Conservation (phyloP, 2,113 vertebrate species). For the Atractosteus spatula region DNA sequence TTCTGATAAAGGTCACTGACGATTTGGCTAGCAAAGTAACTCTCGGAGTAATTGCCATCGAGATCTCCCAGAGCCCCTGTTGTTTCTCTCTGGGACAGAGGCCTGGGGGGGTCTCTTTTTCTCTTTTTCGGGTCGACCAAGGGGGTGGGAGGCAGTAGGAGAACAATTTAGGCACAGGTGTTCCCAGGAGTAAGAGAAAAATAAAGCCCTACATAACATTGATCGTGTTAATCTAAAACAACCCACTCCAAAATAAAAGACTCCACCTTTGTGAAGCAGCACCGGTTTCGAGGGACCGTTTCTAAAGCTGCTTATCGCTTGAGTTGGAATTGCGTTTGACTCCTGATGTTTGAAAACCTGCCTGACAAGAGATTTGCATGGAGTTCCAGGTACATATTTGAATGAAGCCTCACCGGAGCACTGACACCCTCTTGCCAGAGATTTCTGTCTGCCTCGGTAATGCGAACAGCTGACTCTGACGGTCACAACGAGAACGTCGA, state of each 20-base stretch:
- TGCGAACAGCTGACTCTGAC: background rate
- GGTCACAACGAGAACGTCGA: slow-evolving; percentile 28
- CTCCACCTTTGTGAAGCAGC: too few relatives aligned
- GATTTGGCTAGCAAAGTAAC: slow-evolving; percentile 62
- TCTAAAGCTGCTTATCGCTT: background rate
- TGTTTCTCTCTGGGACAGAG: slow-evolving; percentile 36
- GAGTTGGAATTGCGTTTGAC: background rate
- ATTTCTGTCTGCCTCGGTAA: slow-evolving; percentile 41
- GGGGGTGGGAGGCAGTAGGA: too few relatives aligned
- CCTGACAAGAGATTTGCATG: slow-evolving; percentile 56
- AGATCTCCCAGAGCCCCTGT: slow-evolving; percentile 41
- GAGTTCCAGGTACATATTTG: slow-evolving; percentile 57
- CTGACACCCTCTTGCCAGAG: slow-evolving; percentile 41
- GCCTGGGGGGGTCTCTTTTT: slow-evolving; percentile 49
- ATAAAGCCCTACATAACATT: too few relatives aligned
- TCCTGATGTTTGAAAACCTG: slow-evolving; percentile 28
- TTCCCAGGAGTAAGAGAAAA: too few relatives aligned
- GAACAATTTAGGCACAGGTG: too few relatives aligned
- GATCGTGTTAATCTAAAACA: too few relatives aligned
- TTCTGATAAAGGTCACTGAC: slow-evolving; percentile 31
- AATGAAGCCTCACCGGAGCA: slow-evolving; percentile 35
- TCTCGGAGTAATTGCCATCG: slow-evolving; percentile 55
- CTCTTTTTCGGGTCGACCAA: slow-evolving; percentile 22
- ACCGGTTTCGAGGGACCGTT: background rate
- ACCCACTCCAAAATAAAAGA: too few relatives aligned